phyloP scores from a whole-genome alignment of 2,888 invertebrate species.

The Amiota mariae region DNA sequence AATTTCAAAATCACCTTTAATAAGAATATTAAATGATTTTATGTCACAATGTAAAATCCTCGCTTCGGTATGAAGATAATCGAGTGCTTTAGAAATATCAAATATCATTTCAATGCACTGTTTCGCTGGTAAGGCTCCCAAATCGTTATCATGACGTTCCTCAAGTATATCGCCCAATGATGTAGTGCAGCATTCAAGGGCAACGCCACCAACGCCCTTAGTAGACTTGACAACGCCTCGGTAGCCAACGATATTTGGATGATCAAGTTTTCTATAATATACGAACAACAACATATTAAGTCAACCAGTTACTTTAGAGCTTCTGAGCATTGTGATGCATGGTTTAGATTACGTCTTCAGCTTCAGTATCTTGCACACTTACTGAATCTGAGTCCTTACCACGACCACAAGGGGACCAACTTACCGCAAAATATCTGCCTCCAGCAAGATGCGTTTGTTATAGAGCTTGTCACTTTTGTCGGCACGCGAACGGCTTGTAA shows the following conservation, averaged over 20 bases:
- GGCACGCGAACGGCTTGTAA: constrained; percentile 74
- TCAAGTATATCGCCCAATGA: constrained; percentile 86
- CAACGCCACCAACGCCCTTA: constrained; percentile 77
- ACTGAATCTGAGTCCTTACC: no score
- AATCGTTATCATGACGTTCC: constrained; percentile 76
- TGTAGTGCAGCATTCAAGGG: constrained; percentile 85
- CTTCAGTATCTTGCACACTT: no score
- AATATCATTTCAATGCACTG: constrained; percentile 80
- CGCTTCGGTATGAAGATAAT: constrained; percentile 84
- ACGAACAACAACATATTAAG: no score
- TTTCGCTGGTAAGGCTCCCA: constrained; percentile 78
- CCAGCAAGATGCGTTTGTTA: constrained; percentile 78
- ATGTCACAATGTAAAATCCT: constrained; percentile 86
- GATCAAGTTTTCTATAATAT: constrained; percentile 76
- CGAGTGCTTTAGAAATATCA: constrained; percentile 81
- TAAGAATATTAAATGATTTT: constrained; percentile 86
- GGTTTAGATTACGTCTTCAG: no score
- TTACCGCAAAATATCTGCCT: constrained; percentile 81
- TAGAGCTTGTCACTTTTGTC: constrained; percentile 49
- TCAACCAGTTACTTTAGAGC: no score
- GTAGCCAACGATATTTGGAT: constrained; percentile 90
- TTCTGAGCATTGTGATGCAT: no score
- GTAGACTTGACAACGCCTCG: constrained; percentile 74
- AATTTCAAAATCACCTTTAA: constrained; percentile 82
- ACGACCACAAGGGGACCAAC: constrained; percentile 46